A percentile compares a stretch with the other conserved stretches of the same genome.
Conservation (phyloP, 2,888 invertebrate genomes). For the Ernsta delagoae region DNA sequence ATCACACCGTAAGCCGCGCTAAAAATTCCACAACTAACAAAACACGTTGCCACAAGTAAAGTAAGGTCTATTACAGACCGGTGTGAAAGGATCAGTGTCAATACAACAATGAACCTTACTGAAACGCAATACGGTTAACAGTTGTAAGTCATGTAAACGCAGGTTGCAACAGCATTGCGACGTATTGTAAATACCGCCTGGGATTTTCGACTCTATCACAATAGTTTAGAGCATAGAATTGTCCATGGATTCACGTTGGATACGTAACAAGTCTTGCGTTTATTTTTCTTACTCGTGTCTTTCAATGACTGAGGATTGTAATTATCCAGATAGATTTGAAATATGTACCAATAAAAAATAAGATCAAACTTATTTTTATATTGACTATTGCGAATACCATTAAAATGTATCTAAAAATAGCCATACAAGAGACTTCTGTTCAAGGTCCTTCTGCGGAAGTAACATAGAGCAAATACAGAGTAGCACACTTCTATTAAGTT, state of each 20-base stretch:
- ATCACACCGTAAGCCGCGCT: slow-evolving; percentile 34
- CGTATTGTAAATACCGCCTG: slow-evolving; percentile 15
- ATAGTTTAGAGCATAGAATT: background rate
- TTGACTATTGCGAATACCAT: slow-evolving; percentile 4
- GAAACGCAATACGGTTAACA: background rate
- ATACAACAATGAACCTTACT: slow-evolving; percentile 3
- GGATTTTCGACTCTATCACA: background rate
- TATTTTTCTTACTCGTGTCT: slow-evolving; percentile 38
- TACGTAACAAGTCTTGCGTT: slow-evolving; percentile 37
- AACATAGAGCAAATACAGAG: background rate
- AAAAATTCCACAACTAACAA: slow-evolving; percentile 37
- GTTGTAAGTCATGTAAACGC: background rate
- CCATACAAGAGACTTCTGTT: background rate
- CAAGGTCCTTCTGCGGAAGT: slow-evolving; percentile 1
- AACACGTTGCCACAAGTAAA: slow-evolving; percentile 34
- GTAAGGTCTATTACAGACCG: slow-evolving; percentile 37
- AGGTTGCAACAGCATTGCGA: slow-evolving; percentile 37
- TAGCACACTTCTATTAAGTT: background rate
- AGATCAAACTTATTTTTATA: slow-evolving; percentile 24
- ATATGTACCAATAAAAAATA: slow-evolving; percentile 23
- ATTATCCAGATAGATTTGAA: slow-evolving; percentile 36
- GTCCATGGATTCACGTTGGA: background rate
- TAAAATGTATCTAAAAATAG: slow-evolving; percentile 8
- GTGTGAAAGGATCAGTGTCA: slow-evolving; percentile 21
- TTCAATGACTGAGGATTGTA: slow-evolving; percentile 37